Evolutionary conservation across 2,888 invertebrate species (phyloP).

Genomic region (Orgyia antiqua): DNA sequence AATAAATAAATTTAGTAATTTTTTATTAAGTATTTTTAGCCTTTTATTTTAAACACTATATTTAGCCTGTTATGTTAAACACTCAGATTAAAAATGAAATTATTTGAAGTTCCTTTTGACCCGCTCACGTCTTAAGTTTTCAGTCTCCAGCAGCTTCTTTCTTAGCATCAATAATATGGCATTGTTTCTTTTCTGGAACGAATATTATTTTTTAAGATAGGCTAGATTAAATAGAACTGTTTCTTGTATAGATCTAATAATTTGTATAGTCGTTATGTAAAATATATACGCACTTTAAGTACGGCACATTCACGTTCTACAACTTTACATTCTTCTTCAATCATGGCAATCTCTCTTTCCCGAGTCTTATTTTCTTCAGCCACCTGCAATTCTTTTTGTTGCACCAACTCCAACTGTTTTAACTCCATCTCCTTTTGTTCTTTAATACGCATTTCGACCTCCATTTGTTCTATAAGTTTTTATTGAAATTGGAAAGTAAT

Average conservation of each 20-base stretch:
- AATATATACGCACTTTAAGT: conserved; percentile 43
- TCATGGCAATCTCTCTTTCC: conserved; percentile 29
- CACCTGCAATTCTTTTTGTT: conserved; percentile 34
- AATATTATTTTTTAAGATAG: too few relatives aligned
- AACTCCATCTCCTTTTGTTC: conserved; percentile 42
- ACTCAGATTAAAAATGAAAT: too few relatives aligned
- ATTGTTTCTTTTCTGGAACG: conserved; percentile 63
- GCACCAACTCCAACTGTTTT: conserved; percentile 33
- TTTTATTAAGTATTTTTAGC: neutral
- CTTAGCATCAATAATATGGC: conserved; percentile 62
- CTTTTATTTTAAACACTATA: neutral
- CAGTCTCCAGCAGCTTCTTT: conserved; percentile 55
- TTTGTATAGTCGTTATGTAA: too few relatives aligned
- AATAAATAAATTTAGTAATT: neutral
- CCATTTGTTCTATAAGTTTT: conserved; percentile 31
- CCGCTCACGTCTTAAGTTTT: conserved; percentile 44
- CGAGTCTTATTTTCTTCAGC: conserved; percentile 36
- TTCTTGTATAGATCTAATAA: too few relatives aligned
- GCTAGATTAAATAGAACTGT: too few relatives aligned
- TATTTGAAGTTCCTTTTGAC: conserved; percentile 25
- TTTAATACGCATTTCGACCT: conserved; percentile 31
- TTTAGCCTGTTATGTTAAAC: neutral
- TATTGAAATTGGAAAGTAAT: too few relatives aligned
- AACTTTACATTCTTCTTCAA: conserved; percentile 44
- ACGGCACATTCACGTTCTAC: conserved; percentile 55